A percentile compares a stretch with the other conserved stretches of the same genome.
Conservation (phyloP, 2,888 invertebrate genomes). For the Zygothrica quintamaculata region DNA sequence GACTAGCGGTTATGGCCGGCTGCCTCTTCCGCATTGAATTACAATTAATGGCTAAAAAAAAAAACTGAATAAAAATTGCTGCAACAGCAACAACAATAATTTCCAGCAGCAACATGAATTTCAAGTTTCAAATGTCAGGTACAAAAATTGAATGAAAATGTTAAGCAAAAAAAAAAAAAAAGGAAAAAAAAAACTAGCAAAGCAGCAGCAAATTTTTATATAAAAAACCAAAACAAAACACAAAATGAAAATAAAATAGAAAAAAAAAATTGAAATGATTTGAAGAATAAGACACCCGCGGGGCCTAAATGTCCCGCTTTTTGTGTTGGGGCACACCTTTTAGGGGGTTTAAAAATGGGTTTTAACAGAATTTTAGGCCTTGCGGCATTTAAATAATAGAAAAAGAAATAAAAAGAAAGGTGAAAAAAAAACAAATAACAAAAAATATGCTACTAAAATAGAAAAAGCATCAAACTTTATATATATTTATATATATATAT, state of each 20-base stretch:
- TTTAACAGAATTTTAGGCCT: slow-evolving; percentile 41
- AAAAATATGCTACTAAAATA: slow-evolving; percentile 51
- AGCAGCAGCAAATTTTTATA: slow-evolving; percentile 29
- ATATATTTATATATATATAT: too few relatives aligned
- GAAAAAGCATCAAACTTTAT: slow-evolving; percentile 21
- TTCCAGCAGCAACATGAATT: slow-evolving; percentile 45
- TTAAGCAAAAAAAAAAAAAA: slow-evolving; percentile 5
- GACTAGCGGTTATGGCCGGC: slow-evolving; percentile 53
- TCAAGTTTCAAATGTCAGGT: slow-evolving; percentile 75
- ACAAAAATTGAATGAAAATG: slow-evolving; percentile 1
- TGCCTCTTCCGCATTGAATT: slow-evolving; percentile 80
- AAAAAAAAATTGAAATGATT: background rate
- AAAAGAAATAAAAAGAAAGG: background rate
- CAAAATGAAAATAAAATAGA: slow-evolving; percentile 17
- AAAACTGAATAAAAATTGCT: slow-evolving; percentile 7
- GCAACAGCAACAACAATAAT: slow-evolving; percentile 28
- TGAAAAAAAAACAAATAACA: too few relatives aligned
- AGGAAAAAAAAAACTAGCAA: slow-evolving; percentile 27
- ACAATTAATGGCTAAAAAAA: slow-evolving; percentile 66
- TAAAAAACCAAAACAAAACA: slow-evolving; percentile 19
- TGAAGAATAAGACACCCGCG: slow-evolving; percentile 11
- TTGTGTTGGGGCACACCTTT: slow-evolving; percentile 54
- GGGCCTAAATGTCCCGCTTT: slow-evolving; percentile 51
- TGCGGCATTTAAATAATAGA: slow-evolving; percentile 43
- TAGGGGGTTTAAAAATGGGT: background rate